Percentiles rank a stretch among this genome's conserved stretches.
These are phyloP conservation scores for Patella pellucida DNA, from an alignment of 2,888 invertebrate species.

Conservation along the genomic window DNA sequence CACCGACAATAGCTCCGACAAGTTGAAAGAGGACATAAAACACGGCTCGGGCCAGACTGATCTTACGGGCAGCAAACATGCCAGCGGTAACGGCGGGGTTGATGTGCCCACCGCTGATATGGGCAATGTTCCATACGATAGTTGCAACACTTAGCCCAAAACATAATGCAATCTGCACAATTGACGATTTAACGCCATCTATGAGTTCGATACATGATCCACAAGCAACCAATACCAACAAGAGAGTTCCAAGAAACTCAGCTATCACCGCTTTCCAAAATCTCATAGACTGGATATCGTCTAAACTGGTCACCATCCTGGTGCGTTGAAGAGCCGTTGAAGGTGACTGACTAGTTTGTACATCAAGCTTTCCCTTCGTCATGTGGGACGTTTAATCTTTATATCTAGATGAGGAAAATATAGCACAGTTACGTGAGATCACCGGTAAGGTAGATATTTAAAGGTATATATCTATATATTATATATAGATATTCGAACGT, in stretches of 20 bases:
- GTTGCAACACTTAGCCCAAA: conserved; percentile 92
- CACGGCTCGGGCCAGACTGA: conserved; percentile 85
- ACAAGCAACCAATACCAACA: conserved; percentile 88
- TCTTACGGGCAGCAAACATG: conserved; percentile 85
- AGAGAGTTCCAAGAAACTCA: conserved; percentile 89
- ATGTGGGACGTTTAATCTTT: background rate
- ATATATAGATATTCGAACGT: too few species aligned
- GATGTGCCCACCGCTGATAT: conserved; percentile 90
- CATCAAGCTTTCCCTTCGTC: background rate
- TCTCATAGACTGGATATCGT: conserved; percentile 40
- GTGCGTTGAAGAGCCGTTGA: conserved; percentile 6
- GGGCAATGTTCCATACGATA: conserved; percentile 85
- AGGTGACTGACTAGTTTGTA: background rate
- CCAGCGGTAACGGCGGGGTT: conserved; percentile 94
- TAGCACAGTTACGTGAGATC: too few species aligned
- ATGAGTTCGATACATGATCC: conserved; percentile 76
- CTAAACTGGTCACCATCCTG: conserved; percentile 44
- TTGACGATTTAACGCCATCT: conserved; percentile 21
- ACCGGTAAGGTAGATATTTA: too few species aligned
- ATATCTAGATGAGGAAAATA: too few species aligned
- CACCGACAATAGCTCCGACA: conserved; percentile 93
- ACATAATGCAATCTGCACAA: conserved; percentile 83
- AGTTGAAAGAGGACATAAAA: conserved; percentile 92
- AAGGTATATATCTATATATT: too few species aligned
- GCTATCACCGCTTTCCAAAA: conserved; percentile 87